A percentile compares a stretch with the other conserved stretches of the same genome.
Evolutionary conservation across 35 echinoderm and acorn worm species (phyloP).

Genomic region (Apostichopus californicus): DNA sequence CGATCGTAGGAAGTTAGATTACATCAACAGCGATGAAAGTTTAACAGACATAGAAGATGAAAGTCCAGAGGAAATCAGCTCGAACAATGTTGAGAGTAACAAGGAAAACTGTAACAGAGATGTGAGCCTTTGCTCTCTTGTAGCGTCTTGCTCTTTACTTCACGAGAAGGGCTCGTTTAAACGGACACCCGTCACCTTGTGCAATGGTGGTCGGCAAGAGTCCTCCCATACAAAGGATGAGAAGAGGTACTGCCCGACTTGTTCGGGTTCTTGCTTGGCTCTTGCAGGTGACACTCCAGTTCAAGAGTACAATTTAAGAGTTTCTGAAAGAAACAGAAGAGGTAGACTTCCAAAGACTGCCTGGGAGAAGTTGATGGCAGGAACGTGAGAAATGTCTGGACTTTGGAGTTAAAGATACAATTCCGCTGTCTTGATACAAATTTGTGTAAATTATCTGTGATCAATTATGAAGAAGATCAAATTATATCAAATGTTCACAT

Average conservation of each 20-base stretch:
- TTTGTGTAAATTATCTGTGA: too few species aligned
- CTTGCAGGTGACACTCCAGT: slow-evolving; percentile 75
- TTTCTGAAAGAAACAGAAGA: slow-evolving; percentile 52
- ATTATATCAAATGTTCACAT: too few species aligned
- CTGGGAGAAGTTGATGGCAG: slow-evolving; percentile 56
- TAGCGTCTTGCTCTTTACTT: not conserved
- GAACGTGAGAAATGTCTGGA: not conserved
- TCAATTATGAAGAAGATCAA: too few species aligned
- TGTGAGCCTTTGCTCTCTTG: slow-evolving; percentile 18
- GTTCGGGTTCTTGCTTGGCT: not conserved
- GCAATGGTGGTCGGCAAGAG: not conserved
- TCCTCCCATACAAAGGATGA: not conserved
- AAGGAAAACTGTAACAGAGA: not conserved
- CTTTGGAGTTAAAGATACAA: too few species aligned
- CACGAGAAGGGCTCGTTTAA: not conserved
- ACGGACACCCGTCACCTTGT: not conserved
- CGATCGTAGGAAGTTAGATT: slow-evolving; percentile 1
- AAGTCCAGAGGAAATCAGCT: too few species aligned
- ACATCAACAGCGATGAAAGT: not conserved
- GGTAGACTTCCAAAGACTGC: slow-evolving; percentile 58
- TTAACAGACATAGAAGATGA: not conserved
- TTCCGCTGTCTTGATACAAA: too few species aligned
- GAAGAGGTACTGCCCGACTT: not conserved
- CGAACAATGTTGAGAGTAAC: not conserved
- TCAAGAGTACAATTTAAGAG: slow-evolving; percentile 64